Percentiles rank a stretch among this genome's conserved stretches.
phyloP scores from a whole-genome alignment of 1,140 invertebrate genomes.

The Macrocentrus cingulum region DNA sequence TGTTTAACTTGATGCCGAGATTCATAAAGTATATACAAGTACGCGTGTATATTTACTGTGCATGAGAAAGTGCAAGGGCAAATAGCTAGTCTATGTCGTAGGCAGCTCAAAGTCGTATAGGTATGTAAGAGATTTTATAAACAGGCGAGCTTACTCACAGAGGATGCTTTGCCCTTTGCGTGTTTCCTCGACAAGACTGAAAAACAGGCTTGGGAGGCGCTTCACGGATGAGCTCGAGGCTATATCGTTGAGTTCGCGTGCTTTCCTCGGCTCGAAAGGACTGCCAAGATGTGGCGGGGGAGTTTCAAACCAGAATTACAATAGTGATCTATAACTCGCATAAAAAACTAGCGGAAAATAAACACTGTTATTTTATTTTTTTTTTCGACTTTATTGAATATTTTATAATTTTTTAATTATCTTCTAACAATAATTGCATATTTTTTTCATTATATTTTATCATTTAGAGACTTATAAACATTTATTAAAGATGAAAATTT shows the following conservation, averaged over 20 bases:
- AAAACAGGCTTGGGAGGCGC: not conserved
- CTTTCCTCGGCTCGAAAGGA: not conserved
- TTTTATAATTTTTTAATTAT: too few relatives aligned
- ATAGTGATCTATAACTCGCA: not conserved
- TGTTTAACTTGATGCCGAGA: too few relatives aligned
- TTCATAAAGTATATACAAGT: too few relatives aligned
- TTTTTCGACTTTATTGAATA: too few relatives aligned
- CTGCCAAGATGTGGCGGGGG: not conserved
- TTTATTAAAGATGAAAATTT: too few relatives aligned
- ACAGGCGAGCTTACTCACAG: not conserved
- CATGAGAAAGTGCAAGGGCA: not conserved
- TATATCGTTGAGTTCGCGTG: not conserved
- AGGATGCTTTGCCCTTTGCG: constrained; percentile 3
- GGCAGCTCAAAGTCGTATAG: not conserved
- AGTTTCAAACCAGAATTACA: not conserved
- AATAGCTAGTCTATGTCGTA: not conserved
- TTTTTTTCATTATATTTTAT: too few relatives aligned
- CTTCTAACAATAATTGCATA: too few relatives aligned
- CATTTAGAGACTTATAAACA: too few relatives aligned
- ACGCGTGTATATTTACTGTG: too few relatives aligned
- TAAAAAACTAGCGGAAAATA: too few relatives aligned
- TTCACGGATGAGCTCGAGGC: not conserved
- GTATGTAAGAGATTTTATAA: not conserved
- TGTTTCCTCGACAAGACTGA: not conserved
- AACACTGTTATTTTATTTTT: not conserved